Percentiles rank a stretch among this genome's conserved stretches.
These are phyloP conservation scores for Lasius fuliginosus DNA, from an alignment of 2,888 invertebrate genomes.

Conservation along the genomic window DNA sequence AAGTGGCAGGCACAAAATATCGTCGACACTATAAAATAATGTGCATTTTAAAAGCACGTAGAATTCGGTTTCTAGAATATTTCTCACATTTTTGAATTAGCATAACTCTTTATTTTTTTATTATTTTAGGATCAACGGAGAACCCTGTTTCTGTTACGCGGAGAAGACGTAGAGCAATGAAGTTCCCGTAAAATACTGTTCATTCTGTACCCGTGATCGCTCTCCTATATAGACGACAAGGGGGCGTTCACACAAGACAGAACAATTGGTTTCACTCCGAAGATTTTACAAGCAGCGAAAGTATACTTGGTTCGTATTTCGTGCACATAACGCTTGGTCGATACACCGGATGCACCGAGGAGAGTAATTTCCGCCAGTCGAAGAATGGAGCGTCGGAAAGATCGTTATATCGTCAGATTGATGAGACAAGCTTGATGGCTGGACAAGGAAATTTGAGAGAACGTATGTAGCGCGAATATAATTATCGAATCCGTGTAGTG, in stretches of 20 bases:
- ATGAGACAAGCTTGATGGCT: constrained; percentile 21
- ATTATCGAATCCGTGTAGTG: constrained; percentile 36
- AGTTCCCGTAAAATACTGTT: constrained; percentile 79
- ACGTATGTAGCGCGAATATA: constrained; percentile 46
- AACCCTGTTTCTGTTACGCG: not conserved
- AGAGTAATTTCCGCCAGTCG: constrained; percentile 73
- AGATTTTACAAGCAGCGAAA: constrained; percentile 82
- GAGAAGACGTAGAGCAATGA: constrained; percentile 17
- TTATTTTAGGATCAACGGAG: not conserved
- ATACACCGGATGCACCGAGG: constrained; percentile 84
- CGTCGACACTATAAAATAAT: constrained; percentile 2
- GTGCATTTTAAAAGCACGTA: not conserved
- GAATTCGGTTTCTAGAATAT: not conserved
- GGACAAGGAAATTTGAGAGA: constrained; percentile 21
- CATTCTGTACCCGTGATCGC: constrained; percentile 70
- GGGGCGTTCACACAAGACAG: constrained; percentile 81
- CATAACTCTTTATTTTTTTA: not conserved
- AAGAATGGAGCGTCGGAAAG: constrained; percentile 31
- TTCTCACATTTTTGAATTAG: constrained; percentile 26
- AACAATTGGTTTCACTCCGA: constrained; percentile 85
- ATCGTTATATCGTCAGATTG: constrained; percentile 64
- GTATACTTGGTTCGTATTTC: constrained; percentile 73
- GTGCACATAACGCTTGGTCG: constrained; percentile 63
- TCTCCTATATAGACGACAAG: constrained; percentile 82
- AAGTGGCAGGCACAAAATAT: not conserved